Base-by-base conservation (phyloP, 2,797 vertebrate genomes). In the Chelon labrosus region DNA sequence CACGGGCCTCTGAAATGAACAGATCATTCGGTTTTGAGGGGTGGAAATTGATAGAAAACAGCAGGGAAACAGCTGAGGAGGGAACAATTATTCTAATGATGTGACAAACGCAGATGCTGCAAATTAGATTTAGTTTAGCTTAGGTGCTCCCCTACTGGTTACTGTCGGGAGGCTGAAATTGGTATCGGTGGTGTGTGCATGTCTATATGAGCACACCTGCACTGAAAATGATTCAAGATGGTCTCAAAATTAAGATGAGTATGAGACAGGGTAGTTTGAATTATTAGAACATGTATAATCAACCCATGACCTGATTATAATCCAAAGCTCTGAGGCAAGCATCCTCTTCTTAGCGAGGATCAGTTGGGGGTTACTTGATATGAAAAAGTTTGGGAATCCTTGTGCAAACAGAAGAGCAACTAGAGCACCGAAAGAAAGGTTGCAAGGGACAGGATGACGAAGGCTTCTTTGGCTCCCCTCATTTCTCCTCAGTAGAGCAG, bases 31-130 rank as follows among this genome's bases (percentile, higher is more conserved):
- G 94, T 96, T 97, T 90, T 95, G 75, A 86, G 84, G 65, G 75
- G 71, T 16, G 62, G 92, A 95, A 96, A 97, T 95, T 96, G 96
- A 96, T 95, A 95, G 92, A 95, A 97, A 97, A 96, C 95, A 96
- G 96, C 96, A 96, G 96, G 96, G 97, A 97, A 97, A 96, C 95
- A 96, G 96, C 96, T 96, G 96, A 96, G 97, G 96, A 92, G 96
- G 97, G 97, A 97, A 97, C 96, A 96, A 97, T 98, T 97, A 98
- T 97, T 97, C 95, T 97, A 97, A 98, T 97, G 96, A 96, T 96
- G 96, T 96, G 96, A 97, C 95, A 96, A 96, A 97, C 91, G 94
- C 97, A 96, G 95, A 96, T 96, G 95, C 94, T 94, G 92, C 95
- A 96, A 97, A 97, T 97, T 97, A 96, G 94, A 96, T 96, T 96